phyloP scores from a whole-genome alignment of 2,888 invertebrate genomes.

The Dasypolia templi region DNA sequence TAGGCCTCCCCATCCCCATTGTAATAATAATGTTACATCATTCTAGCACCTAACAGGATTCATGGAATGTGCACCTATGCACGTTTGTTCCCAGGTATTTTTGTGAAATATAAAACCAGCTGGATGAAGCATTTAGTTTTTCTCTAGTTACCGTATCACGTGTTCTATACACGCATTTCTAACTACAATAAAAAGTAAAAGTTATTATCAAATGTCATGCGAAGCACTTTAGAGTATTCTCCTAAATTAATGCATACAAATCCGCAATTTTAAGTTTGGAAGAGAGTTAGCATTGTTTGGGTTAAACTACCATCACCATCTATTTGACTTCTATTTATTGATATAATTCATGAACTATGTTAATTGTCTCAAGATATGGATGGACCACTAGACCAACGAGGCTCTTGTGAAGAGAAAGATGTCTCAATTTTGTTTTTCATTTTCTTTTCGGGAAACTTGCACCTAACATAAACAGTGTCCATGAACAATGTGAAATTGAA shows the following conservation, averaged over 20 bases:
- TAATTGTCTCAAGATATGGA: no score
- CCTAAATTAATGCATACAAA: background rate
- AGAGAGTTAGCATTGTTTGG: background rate
- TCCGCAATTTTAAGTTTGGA: background rate
- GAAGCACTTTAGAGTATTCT: background rate
- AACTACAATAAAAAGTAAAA: slow-evolving; percentile 50
- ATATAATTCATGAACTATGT: no score
- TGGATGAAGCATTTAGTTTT: slow-evolving; percentile 8
- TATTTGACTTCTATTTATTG: no score
- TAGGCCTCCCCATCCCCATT: background rate
- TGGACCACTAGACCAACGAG: no score
- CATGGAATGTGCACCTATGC: background rate
- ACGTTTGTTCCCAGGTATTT: no score
- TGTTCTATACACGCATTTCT: slow-evolving; percentile 39
- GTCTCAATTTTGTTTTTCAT: no score
- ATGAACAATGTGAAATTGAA: no score
- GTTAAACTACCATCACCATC: no score
- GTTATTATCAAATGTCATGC: slow-evolving; percentile 41
- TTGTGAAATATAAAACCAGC: background rate
- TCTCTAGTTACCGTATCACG: slow-evolving; percentile 16
- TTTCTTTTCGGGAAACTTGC: no score
- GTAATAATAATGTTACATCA: background rate
- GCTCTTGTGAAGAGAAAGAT: background rate
- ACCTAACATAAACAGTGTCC: no score
- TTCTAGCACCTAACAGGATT: background rate